Percentiles rank a stretch among this genome's conserved stretches.
Conservation (phyloP, 1,140 invertebrate genomes). For the Heterodera carotae region DNA sequence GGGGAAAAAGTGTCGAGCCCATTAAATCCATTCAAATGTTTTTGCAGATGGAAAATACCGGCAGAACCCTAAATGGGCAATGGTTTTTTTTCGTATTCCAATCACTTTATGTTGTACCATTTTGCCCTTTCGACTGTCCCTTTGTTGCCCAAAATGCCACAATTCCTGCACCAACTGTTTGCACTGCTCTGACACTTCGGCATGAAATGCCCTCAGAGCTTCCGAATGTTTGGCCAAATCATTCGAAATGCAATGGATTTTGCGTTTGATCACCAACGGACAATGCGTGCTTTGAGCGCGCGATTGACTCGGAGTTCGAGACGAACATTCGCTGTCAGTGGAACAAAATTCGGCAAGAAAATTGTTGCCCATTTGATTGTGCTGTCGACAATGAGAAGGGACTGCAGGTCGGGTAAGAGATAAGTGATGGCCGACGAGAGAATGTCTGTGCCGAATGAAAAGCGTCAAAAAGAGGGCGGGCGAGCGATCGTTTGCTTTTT, state of each 20-base stretch:
- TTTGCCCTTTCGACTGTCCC: slow-evolving; percentile 1
- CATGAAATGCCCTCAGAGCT: slow-evolving; percentile 8
- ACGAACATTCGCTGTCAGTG: slow-evolving; percentile 8
- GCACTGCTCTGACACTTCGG: slow-evolving; percentile 9
- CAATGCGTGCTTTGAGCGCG: neutral
- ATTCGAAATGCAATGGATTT: slow-evolving; percentile 7
- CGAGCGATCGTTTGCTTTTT: no score
- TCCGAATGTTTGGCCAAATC: neutral
- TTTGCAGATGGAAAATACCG: neutral
- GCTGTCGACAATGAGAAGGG: no score
- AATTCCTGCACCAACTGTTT: slow-evolving; percentile 17
- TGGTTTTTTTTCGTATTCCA: neutral
- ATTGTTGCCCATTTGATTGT: neutral
- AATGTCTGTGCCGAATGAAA: neutral
- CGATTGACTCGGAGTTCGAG: neutral
- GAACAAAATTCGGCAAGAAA: neutral
- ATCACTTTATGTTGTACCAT: neutral
- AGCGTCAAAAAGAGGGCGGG: neutral
- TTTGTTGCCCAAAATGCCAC: slow-evolving; percentile 14
- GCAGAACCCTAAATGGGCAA: neutral
- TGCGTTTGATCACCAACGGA: slow-evolving; percentile 1
- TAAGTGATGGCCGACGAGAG: neutral
- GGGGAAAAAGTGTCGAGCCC: neutral
- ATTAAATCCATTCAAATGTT: neutral
- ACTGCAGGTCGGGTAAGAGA: neutral